Evolutionary conservation across 92 coral and sea anemone genomes (phyloP).

Genomic region (Phenganax subtilis): DNA sequence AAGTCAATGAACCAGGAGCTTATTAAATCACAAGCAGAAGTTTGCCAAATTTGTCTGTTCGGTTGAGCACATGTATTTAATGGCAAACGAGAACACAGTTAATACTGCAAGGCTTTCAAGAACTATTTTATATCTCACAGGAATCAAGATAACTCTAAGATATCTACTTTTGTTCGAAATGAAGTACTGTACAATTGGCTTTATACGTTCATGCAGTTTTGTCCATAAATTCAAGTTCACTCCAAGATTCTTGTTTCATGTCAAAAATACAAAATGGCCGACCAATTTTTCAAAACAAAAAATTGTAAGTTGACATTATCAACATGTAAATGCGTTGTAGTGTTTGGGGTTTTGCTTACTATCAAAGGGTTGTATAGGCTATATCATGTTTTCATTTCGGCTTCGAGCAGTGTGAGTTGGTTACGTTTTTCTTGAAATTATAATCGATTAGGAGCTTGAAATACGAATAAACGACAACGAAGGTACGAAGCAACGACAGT

Average conservation of each 20-base stretch:
- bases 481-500: neutral
- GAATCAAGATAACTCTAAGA: too few species aligned
- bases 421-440: neutral
- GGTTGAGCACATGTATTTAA: neutral
- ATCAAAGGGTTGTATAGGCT: neutral
- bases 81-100: neutral
- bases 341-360: neutral
- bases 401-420: neutral
- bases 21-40: neutral
- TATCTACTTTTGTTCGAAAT: too few species aligned
- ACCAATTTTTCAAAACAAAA: neutral
- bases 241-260: neutral
- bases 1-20: neutral
- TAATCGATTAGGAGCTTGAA: neutral
- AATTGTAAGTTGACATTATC: neutral
- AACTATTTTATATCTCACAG: too few species aligned
- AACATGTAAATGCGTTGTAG: neutral
- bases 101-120: too few species aligned
- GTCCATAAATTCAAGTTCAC: too few species aligned
- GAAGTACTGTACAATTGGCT: too few species aligned
- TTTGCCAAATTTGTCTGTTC: neutral
- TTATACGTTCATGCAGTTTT: too few species aligned
- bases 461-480: conserved; percentile 11
- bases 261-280: conserved; percentile 37
- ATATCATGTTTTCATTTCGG: neutral